Conservation (phyloP, 2,113 vertebrate genomes). For the Callospermophilus lateralis region DNA sequence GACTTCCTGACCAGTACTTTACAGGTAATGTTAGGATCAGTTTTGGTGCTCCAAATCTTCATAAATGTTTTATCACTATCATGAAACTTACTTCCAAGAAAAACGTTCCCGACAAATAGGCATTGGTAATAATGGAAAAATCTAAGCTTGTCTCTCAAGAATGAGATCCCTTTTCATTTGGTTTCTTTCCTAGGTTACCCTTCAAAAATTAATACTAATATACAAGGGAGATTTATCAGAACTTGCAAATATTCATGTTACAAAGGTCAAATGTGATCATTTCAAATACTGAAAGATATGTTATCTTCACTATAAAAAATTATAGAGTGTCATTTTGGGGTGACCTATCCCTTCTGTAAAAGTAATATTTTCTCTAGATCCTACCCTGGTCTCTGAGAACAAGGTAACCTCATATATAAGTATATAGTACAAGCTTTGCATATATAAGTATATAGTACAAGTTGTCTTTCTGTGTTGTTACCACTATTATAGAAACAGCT, state of each 20-base stretch:
- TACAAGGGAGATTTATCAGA: not conserved
- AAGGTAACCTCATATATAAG: not conserved
- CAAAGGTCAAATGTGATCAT: conserved; percentile 30
- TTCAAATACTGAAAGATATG: conserved; percentile 1
- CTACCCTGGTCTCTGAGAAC: not conserved
- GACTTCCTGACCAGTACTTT: not conserved
- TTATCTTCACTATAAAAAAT: conserved; percentile 30
- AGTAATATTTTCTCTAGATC: not conserved
- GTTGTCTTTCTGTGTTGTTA: not conserved
- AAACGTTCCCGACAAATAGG: not conserved
- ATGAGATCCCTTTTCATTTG: not conserved
- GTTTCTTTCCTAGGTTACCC: not conserved
- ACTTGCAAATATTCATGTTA: not conserved
- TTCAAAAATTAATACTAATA: not conserved
- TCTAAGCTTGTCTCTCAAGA: not conserved
- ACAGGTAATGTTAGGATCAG: not conserved
- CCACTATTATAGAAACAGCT: not conserved
- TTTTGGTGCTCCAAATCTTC: not conserved
- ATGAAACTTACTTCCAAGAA: not conserved
- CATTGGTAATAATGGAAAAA: not conserved
- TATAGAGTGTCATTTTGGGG: conserved; percentile 9
- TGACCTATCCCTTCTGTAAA: not conserved
- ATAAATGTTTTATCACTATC: not conserved
- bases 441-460: not conserved
- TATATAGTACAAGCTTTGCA: not conserved